Evolutionary conservation across 2,797 vertebrate genomes (phyloP), one percentile per base, ranked within the genome.

Genomic region (Dicrostonyx torquatus): DNA sequence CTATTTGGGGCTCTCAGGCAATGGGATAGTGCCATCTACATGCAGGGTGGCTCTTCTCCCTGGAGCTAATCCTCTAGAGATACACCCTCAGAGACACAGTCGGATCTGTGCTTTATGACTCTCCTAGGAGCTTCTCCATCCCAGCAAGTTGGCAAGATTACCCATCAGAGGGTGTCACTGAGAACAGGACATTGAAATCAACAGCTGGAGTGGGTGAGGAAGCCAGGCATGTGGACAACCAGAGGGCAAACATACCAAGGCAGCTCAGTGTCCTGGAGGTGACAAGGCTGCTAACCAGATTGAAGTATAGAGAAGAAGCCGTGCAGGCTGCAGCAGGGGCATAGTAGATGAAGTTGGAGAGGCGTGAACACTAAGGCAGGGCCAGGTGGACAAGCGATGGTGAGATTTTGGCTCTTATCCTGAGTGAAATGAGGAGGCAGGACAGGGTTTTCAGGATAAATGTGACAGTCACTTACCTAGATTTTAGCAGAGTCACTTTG

Each of bases 121-220:
- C 12, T 40, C 14, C 45, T 29, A 68, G 76, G 48, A 68, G 62
- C 48, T 70, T 90, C 76, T 70, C 45, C 34, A 70, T 70, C 76
- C 76, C 34, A 55, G 68, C 60, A 66, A 55, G 24, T 40, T 79
- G 87, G 34, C 58, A 89, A 78, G 73, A 53, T 55, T 31, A 55
- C 9, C 45, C 62, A 68, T 53, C 45, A 55, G 10, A 78, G 58
- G 12, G 2, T 85, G 58, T 62, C n/a, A 26, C 70, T 72, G 40
- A 20, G 70, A 58, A 53, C 45, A 40, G 60, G 40, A 62, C 17
- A 60, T 64, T 55, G 58, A 90, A 58, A 29, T 40, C 68, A 91
- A 66, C 22, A 48, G 60, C 50, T 79, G 50, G 89, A 89, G 70
- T 94, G 92, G 76, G 29, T 18, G 34, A 62, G 94, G 76, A 18